Conservation (phyloP, 2,113 vertebrate species). For the Cephalopterus ornatus region DNA sequence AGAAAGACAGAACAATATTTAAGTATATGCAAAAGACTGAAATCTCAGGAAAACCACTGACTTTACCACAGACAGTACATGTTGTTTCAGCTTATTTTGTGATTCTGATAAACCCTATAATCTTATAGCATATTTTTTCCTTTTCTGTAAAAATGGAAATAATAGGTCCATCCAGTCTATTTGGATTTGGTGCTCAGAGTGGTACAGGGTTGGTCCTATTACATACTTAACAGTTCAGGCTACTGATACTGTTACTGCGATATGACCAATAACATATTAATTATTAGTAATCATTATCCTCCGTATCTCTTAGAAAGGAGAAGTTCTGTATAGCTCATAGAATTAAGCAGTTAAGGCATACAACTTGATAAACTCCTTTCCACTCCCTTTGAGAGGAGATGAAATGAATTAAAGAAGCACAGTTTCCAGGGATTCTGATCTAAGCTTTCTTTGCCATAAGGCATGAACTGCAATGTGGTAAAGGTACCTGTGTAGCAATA, state of each 20-base stretch:
- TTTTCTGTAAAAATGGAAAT: background rate
- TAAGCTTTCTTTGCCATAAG: background rate
- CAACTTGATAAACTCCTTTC: background rate
- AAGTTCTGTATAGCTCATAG: background rate
- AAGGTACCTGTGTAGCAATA: background rate
- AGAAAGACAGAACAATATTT: background rate
- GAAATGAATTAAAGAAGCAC: background rate
- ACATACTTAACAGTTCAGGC: accelerated
- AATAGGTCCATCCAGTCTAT: background rate
- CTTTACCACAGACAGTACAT: background rate
- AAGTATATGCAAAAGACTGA: background rate
- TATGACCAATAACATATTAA: background rate
- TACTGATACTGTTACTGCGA: background rate
- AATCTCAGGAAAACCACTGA: background rate
- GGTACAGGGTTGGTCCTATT: background rate
- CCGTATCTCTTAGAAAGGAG: background rate
- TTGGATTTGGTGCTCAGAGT: background rate
- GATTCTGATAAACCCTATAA: background rate
- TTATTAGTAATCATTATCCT: background rate
- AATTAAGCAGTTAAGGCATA: background rate
- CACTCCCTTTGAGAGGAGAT: background rate
- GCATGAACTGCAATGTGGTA: background rate
- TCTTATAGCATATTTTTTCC: background rate
- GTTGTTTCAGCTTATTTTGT: background rate
- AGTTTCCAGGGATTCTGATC: background rate